These are phyloP conservation scores for Penaeus vannamei DNA, from an alignment of 1,140 invertebrate species.

Conservation along the genomic window DNA sequence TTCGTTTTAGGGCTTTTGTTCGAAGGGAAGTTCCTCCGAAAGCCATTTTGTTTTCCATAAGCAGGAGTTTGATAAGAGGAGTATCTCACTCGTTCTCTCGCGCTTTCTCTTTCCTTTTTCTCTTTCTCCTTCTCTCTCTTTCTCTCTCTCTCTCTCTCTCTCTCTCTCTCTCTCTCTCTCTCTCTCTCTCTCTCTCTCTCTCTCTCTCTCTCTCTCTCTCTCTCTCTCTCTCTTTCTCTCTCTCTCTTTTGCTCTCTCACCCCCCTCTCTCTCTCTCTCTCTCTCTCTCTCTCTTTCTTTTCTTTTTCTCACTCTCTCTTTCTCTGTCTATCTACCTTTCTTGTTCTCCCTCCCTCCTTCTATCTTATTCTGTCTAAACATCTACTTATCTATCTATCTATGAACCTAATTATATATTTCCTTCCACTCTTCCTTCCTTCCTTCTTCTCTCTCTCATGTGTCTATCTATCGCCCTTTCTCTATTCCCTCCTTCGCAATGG, in stretches of 20 bases:
- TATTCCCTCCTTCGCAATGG: neutral
- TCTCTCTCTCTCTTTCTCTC: neutral
- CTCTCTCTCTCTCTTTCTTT: neutral
- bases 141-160: neutral
- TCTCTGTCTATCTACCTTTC: neutral
- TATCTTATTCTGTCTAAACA: neutral
- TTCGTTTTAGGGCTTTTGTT: neutral
- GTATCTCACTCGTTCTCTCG: neutral
- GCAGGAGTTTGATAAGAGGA: no score
- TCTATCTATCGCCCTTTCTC: neutral
- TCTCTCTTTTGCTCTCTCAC: constrained; percentile 46
- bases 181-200: neutral
- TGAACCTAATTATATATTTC: neutral
- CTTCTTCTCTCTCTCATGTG: neutral
- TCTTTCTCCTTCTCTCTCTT: neutral
- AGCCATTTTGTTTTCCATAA: neutral
- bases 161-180: neutral
- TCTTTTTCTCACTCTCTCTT: neutral
- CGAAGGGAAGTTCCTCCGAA: neutral
- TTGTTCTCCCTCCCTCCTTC: neutral
- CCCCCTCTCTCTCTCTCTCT: no score
- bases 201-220: neutral
- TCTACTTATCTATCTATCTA: neutral
- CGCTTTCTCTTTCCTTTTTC: no score
- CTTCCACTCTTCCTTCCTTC: neutral